phyloP scores from a whole-genome alignment of 2,113 vertebrate species.

The Bucco capensis region DNA sequence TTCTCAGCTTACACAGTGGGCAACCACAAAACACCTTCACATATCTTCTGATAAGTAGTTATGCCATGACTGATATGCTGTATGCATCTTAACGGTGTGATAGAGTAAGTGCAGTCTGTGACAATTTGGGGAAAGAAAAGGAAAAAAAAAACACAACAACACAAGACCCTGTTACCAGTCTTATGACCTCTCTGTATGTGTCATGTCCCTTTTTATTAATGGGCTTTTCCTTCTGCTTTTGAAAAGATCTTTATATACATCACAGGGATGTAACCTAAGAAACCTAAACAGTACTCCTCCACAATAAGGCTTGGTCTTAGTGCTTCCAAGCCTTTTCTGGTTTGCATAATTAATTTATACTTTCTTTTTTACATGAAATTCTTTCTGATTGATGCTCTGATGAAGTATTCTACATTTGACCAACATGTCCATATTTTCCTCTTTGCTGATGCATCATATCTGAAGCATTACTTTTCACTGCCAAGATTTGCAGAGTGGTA shows the following conservation, averaged over 20 bases:
- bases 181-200: not conserved
- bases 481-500: not conserved
- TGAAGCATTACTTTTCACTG: not conserved
- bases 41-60: not conserved
- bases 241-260: not conserved
- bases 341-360: not conserved
- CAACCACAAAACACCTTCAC: not conserved
- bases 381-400: not conserved
- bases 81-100: not conserved
- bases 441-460: not conserved
- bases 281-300: not conserved
- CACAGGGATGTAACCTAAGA: not conserved
- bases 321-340: not conserved
- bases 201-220: not conserved
- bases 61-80: not conserved
- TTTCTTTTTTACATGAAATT: not conserved
- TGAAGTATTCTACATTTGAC: not conserved
- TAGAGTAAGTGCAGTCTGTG: not conserved
- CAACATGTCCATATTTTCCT: not conserved
- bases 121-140: not conserved
- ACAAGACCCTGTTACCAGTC: not conserved
- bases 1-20: not conserved
- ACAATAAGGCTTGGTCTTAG: not conserved
- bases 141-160: not conserved
- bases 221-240: not conserved